phyloP scores from a whole-genome alignment of 2,888 invertebrate species.

The Ptilodon capucinus region DNA sequence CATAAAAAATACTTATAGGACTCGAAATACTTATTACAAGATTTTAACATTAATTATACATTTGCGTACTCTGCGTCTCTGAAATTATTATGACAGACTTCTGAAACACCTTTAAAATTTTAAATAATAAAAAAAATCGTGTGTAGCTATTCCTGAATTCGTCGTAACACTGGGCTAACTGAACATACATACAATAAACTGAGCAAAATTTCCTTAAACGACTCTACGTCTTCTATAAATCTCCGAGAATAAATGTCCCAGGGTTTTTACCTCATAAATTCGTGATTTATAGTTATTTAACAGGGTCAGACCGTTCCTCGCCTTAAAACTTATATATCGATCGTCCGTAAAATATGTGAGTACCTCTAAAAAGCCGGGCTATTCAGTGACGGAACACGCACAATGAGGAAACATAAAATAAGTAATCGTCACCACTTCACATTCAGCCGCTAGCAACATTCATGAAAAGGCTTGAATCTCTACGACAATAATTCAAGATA shows the following conservation, averaged over 20 bases:
- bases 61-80: too few species aligned
- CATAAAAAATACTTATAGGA: too few species aligned
- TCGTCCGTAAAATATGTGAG: slow-evolving; percentile 18
- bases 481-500: slow-evolving; percentile 41
- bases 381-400: slow-evolving; percentile 27
- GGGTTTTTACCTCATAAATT: slow-evolving; percentile 7
- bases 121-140: too few species aligned
- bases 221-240: slow-evolving; percentile 9
- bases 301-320: slow-evolving; percentile 14
- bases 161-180: too few species aligned
- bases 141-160: too few species aligned
- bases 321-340: slow-evolving; percentile 23
- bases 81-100: too few species aligned
- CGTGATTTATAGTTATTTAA: slow-evolving; percentile 19
- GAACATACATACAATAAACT: too few species aligned
- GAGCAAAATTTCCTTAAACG: neutral
- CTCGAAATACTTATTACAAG: too few species aligned
- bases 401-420: slow-evolving; percentile 40
- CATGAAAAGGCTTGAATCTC: slow-evolving; percentile 38
- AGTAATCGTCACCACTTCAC: slow-evolving; percentile 27
- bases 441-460: slow-evolving; percentile 28
- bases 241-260: slow-evolving; percentile 5
- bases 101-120: too few species aligned
- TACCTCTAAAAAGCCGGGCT: slow-evolving; percentile 27
- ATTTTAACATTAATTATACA: too few species aligned